A percentile compares a stretch with the other conserved stretches of the same genome.
Conservation (phyloP, 2,888 invertebrate species). For the Tachina lurida region DNA sequence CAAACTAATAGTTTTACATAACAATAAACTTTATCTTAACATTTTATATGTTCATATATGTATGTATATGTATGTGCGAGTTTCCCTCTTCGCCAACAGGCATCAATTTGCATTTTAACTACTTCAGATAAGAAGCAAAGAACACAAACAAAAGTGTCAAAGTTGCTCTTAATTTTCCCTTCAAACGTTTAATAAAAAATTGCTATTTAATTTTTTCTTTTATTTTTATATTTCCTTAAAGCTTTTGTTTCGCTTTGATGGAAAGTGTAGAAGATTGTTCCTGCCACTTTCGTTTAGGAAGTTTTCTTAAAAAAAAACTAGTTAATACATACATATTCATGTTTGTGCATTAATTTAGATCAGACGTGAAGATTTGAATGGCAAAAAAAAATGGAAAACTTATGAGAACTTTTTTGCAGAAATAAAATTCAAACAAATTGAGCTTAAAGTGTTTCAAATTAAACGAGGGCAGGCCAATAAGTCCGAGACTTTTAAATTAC, state of each 20-base stretch:
- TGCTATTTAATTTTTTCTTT: not conserved
- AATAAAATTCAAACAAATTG: slow-evolving; percentile 35
- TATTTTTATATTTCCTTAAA: not conserved
- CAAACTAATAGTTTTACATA: not conserved
- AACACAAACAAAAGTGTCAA: slow-evolving; percentile 41
- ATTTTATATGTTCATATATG: not conserved
- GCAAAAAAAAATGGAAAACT: slow-evolving; percentile 50
- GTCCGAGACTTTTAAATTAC: no score
- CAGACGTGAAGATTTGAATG: slow-evolving; percentile 67
- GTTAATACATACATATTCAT: not conserved
- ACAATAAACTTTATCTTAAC: slow-evolving; percentile 9
- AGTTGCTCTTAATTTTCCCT: slow-evolving; percentile 41
- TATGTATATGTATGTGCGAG: not conserved
- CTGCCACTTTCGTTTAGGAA: not conserved
- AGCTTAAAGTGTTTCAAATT: slow-evolving; percentile 52
- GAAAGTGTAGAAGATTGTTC: slow-evolving; percentile 7
- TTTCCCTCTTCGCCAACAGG: not conserved
- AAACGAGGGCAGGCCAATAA: not conserved
- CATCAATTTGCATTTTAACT: slow-evolving; percentile 50
- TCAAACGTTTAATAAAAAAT: slow-evolving; percentile 10
- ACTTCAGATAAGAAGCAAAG: slow-evolving; percentile 36
- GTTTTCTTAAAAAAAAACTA: not conserved
- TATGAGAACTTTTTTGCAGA: not conserved
- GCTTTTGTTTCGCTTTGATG: slow-evolving; percentile 11
- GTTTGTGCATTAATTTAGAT: slow-evolving; percentile 69